Percentiles rank a stretch among this genome's conserved stretches.
phyloP scores from a whole-genome alignment of 2,888 invertebrate genomes.

The Selenia dentaria region DNA sequence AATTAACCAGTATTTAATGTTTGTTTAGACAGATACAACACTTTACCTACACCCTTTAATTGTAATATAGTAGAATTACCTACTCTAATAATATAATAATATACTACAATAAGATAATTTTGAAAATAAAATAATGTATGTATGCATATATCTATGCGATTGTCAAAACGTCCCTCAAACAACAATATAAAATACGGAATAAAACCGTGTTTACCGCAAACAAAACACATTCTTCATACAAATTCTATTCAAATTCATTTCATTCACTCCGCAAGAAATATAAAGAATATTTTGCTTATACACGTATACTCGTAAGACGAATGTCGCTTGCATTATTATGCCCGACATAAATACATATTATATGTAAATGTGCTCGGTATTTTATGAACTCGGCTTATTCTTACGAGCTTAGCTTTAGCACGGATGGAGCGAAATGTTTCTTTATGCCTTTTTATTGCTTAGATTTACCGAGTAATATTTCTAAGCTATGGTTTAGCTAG shows the following conservation, averaged over 20 bases:
- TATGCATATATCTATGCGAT: too few relatives aligned
- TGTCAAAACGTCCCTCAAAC: too few relatives aligned
- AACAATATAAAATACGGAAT: too few relatives aligned
- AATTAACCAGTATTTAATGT: too few relatives aligned
- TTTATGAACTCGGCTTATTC: conserved; percentile 6
- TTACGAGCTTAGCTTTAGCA: not conserved
- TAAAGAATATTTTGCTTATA: not conserved
- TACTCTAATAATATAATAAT: too few relatives aligned
- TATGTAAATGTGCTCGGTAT: conserved; percentile 2
- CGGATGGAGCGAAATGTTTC: not conserved
- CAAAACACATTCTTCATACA: not conserved
- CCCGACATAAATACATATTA: conserved; percentile 4
- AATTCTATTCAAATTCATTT: not conserved
- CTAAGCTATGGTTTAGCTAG: too few relatives aligned
- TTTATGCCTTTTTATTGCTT: not conserved
- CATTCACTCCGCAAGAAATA: not conserved
- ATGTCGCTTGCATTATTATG: conserved; percentile 8
- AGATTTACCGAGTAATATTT: not conserved
- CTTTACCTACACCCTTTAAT: too few relatives aligned
- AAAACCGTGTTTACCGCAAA: too few relatives aligned
- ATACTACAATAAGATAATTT: too few relatives aligned
- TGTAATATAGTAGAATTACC: too few relatives aligned
- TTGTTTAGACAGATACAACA: too few relatives aligned
- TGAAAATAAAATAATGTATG: too few relatives aligned
- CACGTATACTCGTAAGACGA: not conserved